A percentile compares a stretch with the other conserved stretches of the same genome.
These are phyloP conservation scores for Eupsilia transversa DNA, from an alignment of 2,888 invertebrate genomes.

Conservation along the genomic window DNA sequence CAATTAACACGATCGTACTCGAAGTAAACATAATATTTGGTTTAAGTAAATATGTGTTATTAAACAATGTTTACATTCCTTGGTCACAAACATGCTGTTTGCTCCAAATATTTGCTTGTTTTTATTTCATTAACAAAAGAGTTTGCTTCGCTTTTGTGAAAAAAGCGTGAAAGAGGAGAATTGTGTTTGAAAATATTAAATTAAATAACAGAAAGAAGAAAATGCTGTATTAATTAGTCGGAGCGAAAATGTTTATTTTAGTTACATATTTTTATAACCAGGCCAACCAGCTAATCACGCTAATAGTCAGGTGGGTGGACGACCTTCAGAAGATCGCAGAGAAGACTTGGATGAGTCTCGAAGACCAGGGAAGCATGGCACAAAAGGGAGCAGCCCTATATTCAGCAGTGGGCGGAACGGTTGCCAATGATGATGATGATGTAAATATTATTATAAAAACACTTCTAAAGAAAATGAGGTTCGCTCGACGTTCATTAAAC, in stretches of 20 bases:
- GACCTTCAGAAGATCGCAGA: background rate
- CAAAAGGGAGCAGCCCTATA: background rate
- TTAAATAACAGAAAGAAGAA: constrained; percentile 9
- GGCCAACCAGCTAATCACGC: background rate
- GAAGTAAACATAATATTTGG: constrained; percentile 27
- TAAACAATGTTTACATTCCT: constrained; percentile 19
- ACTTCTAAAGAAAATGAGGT: background rate
- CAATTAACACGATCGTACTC: constrained; percentile 28
- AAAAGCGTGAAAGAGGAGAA: constrained; percentile 17
- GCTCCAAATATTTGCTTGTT: constrained; percentile 15
- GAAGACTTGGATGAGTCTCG: background rate
- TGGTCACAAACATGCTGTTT: constrained; percentile 24
- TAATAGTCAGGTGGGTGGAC: background rate
- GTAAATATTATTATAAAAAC: no score
- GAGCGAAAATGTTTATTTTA: background rate
- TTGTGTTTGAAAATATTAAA: constrained; percentile 14
- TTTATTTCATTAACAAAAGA: constrained; percentile 18
- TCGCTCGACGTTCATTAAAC: background rate
- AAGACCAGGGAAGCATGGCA: background rate
- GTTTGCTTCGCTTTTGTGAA: constrained; percentile 17
- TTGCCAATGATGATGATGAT: background rate
- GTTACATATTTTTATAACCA: background rate
- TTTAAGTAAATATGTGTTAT: constrained; percentile 29
- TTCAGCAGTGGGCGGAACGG: no score
- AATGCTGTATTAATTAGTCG: background rate